Evolutionary conservation across 2,113 vertebrate genomes (phyloP), one percentile per base, ranked within the genome.

Genomic region (Nicator chloris): DNA sequence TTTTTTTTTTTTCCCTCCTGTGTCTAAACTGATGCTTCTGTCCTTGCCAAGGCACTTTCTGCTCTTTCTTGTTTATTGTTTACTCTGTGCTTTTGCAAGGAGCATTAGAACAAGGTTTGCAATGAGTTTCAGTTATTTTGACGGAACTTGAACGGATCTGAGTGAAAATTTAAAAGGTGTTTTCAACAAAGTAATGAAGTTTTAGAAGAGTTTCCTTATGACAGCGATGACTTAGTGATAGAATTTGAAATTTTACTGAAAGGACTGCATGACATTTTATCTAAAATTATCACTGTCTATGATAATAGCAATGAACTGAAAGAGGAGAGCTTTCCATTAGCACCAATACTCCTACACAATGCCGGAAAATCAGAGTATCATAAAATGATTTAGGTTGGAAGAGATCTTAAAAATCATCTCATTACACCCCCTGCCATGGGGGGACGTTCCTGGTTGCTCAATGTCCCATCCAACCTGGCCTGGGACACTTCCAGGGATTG

Each of bases 361-460:
- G 31, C 26, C 31, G 37, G 24, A 76, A 82, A 88, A 57, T 10
- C 53, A 33, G 8, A 54, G 12, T 11, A 13, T 14, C 54, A 35
- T 9, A 4, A 51, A 42, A 42, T 6, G 8, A 6, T 4, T 47
- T 54, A 21, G 5, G 14, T 7, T 75, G n/a, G 47, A 49, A 54
- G 9, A 3, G 18, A 42, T 4, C 5, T 28, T 33, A 23, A 42
- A 61, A 61, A 49, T 33, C 21, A 23, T 40, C 40, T 42, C 11
- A 22, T 42, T 33, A 42, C 35, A 35, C 1, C 20, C 33, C 40
- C 21, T 68, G 9, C 9, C 37, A 10, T 11, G 15, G 18, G 8
- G 11, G 22, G 45, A 26, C 10, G 4, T 50, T 50, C 13, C 45
- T 33, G 24, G 31, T 1, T 27, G 8, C 40, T 40, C 61, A 0